Percentiles rank a stretch among this genome's conserved stretches.
Conservation (phyloP, 1,140 invertebrate species). For the Drosophila nikananu region DNA sequence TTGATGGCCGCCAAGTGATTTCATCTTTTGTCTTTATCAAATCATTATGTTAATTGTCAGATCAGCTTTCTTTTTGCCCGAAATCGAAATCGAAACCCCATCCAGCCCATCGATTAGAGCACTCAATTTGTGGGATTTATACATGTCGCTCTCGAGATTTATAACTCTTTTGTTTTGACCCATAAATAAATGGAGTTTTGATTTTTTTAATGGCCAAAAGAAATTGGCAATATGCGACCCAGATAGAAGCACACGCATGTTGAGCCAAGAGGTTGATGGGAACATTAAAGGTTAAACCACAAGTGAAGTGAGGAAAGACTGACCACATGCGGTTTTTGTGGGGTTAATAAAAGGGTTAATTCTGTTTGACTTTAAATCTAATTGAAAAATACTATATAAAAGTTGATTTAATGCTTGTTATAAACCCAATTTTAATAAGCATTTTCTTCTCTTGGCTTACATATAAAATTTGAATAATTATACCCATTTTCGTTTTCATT, state of each 20-base stretch:
- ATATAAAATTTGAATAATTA: slow-evolving; percentile 15
- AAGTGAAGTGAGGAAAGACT: slow-evolving; percentile 10
- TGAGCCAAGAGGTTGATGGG: slow-evolving; percentile 24
- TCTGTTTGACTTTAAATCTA: slow-evolving; percentile 10
- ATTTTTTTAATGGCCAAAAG: slow-evolving; percentile 6
- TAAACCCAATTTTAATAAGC: not conserved
- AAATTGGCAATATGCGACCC: slow-evolving; percentile 32
- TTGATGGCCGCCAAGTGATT: slow-evolving; percentile 22
- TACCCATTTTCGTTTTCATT: slow-evolving; percentile 20
- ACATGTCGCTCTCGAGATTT: slow-evolving; percentile 2
- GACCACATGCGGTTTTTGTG: slow-evolving; percentile 16
- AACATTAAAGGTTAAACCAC: slow-evolving; percentile 42
- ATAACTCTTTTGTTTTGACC: slow-evolving; percentile 7
- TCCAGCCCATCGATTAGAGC: slow-evolving; percentile 17
- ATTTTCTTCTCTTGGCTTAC: not conserved
- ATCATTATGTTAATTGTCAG: slow-evolving; percentile 39
- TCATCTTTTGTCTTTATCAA: slow-evolving; percentile 47
- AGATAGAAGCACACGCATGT: slow-evolving; percentile 1
- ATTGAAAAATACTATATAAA: not conserved
- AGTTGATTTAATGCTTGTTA: not conserved
- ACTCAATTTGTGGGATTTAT: slow-evolving; percentile 19
- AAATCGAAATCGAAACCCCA: slow-evolving; percentile 30
- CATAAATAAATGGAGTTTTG: slow-evolving; percentile 11
- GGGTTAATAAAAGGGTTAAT: slow-evolving; percentile 41
- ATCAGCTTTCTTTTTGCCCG: slow-evolving; percentile 38